phyloP scores from a whole-genome alignment of 2,113 vertebrate genomes.

The Hippopotamus amphibius region DNA sequence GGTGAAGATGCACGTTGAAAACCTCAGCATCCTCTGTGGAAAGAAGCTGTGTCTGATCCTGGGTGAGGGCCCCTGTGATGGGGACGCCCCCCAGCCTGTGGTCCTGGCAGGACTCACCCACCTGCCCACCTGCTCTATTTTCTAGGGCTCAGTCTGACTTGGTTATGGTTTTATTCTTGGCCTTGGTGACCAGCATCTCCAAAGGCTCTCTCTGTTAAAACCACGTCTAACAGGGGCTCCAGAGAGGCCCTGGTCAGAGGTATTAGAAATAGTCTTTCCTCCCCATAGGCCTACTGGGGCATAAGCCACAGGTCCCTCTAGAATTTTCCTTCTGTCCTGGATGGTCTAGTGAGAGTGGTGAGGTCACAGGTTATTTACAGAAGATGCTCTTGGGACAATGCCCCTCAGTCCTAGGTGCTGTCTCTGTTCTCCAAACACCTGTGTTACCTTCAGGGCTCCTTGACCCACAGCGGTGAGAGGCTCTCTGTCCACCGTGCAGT shows the following conservation, averaged over 20 bases:
- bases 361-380: background rate
- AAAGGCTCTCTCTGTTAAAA: background rate
- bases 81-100: rapidly evolving
- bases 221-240: background rate
- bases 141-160: background rate
- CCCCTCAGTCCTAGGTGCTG: background rate
- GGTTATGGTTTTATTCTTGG: background rate
- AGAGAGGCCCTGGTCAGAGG: too few species aligned
- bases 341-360: background rate
- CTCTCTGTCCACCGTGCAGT: too few species aligned
- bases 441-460: background rate
- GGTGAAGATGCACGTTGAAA: background rate
- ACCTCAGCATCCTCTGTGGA: background rate
- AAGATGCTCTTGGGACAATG: background rate
- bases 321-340: background rate
- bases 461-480: background rate
- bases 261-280: background rate
- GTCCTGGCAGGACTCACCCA: background rate
- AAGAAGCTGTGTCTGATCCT: background rate
- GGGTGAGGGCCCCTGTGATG: background rate
- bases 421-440: background rate
- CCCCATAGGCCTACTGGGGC: background rate
- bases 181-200: background rate
- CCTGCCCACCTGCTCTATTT: background rate
- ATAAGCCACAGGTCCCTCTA: background rate